Evolutionary conservation across 2,888 invertebrate genomes (phyloP).

Genomic region (Trichacis sp.): DNA sequence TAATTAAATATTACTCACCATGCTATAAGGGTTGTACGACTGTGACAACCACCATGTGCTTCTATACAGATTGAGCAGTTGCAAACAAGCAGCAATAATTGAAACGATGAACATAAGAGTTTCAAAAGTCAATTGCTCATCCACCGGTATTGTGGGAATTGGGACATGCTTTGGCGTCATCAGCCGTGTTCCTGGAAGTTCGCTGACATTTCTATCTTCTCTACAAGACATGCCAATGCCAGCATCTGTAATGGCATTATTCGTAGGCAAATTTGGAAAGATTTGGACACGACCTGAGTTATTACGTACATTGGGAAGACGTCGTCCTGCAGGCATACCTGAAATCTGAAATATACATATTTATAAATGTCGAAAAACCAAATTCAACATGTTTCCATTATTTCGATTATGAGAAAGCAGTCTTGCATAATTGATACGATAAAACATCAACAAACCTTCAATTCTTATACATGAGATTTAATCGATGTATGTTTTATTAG

Average conservation of each 20-base stretch:
- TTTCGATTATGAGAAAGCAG: too few species aligned
- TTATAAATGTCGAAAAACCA: constrained; percentile 18
- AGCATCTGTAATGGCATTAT: too few species aligned
- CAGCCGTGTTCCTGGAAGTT: constrained; percentile 68
- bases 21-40: constrained; percentile 86
- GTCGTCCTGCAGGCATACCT: too few species aligned
- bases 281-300: too few species aligned
- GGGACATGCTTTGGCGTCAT: constrained; percentile 84
- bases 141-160: constrained; percentile 81
- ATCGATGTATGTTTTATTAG: too few species aligned
- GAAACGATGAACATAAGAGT: constrained; percentile 85
- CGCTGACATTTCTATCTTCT: constrained; percentile 59
- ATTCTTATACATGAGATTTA: too few species aligned
- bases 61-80: constrained; percentile 94
- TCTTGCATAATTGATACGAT: too few species aligned
- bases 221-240: too few species aligned
- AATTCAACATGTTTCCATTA: constrained; percentile 7
- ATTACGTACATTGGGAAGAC: too few species aligned
- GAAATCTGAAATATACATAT: too few species aligned
- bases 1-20: constrained; percentile 75
- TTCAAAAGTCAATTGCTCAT: constrained; percentile 88
- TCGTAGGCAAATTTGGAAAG: too few species aligned
- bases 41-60: constrained; percentile 98
- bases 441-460: too few species aligned
- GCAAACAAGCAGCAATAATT: constrained; percentile 82